Evolutionary conservation across 2,888 invertebrate species (phyloP), one percentile per base, ranked within the genome.

Genomic region (Sesia bembeciformis): DNA sequence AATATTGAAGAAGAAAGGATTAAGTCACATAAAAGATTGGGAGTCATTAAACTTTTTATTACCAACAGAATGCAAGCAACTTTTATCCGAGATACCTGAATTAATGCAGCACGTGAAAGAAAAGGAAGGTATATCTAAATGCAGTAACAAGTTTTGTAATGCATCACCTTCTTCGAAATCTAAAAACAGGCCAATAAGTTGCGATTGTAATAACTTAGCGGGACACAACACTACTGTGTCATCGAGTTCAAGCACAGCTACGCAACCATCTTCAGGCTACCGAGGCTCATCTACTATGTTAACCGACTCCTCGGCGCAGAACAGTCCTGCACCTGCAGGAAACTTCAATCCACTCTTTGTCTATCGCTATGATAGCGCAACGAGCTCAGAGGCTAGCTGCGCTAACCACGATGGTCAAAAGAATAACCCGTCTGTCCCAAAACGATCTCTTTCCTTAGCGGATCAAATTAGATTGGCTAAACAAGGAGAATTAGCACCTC

Each of bases 21-120:
- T 96, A 60, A 91, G 93, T 49, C 97, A 97, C 74, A 94, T 98
- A 5, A 93, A 94, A 74, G 98, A 98, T 79, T 98, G 98, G 98
- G 96, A 97, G 68, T 97, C 97, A 0, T 86, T 98, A 53, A 96
- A 95, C 66, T 94, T 97, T 63, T 90, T 98, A 52, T 83, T 98
- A 60, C 98, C 98, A 3, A 89, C 91, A 61, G 97, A 98, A 78
- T 96, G 95, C 75, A 92, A 93, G 60, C 93, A 94, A 70, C 91
- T 96, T 61, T 77, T 97, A 53, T 91, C 93, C 8, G 95, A 96
- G 76, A 92, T 96, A 68, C 96, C 96, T 4, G 95, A 96, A 84
- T 87, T 95, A 52, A 91, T 92, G 61, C 91, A 91, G 66, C 92
- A 93, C 64, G 81, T 93, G 46, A 93, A 92, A 68, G 85, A 90